Base-by-base conservation (phyloP, 1,140 invertebrate species). In the Cydia pomonella region DNA sequence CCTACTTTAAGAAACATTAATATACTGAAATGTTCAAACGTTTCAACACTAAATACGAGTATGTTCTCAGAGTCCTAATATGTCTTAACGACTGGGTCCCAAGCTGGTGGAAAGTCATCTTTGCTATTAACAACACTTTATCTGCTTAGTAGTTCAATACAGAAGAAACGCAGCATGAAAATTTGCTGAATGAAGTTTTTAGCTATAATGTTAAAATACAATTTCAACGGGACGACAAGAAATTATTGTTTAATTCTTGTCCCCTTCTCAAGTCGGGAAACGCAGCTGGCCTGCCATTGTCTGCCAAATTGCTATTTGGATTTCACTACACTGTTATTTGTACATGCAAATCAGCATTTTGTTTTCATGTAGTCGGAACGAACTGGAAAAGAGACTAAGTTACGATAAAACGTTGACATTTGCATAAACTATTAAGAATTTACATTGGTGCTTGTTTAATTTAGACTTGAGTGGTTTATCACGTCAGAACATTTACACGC, bases 331-430 rank as follows among this genome's bases (percentile, higher is more conserved):
- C 72, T 80, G 82, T 86, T 91, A 91, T 92, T 92, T 90, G 87
- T 84, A 86, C 84, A 91, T 92, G 91, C 85, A 92, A 92, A 92
- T 90, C 84, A 87, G 83, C 84, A 85, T 89, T 92, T 92, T 91
- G 89, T 91, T 89, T 90, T 85, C 81, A 84, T 85, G 77, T 79
- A 77, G 79, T 78, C 66, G 77, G 79, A 79, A 80, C 76, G 75
- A 82, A 73, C 75, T 71, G 75, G 80, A 85, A 38, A 77, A 77
- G 83, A 81, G 79, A 85, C 73, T 16, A 76, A 77, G 80, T 76
- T 72, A 76, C 74, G 29, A 80, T 80, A 81, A 84, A 79, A 80
- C 76, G 59, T 85, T 77, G 76, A 82, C 75, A 87, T 91, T 89
- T 87, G 79, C 87, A 92, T 89, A 89, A 87, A 89, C 87, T 88